Conservation (phyloP, 1,140 invertebrate genomes). For the Drosophila pruinosa region DNA sequence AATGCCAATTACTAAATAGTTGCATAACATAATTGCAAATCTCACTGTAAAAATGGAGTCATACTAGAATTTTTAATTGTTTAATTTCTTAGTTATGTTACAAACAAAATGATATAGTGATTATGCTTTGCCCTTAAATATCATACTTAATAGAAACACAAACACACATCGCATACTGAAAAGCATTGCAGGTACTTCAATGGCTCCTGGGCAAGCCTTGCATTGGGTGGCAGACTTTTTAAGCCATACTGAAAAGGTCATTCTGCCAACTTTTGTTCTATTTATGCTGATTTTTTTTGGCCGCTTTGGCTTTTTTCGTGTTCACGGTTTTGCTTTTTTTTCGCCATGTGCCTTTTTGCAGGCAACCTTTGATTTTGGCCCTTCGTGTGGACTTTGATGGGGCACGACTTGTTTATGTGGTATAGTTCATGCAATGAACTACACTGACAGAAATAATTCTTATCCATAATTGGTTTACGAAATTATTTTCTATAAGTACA, state of each 20-base stretch:
- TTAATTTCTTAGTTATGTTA: not conserved
- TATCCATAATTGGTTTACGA: not conserved
- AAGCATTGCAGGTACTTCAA: conserved; percentile 22
- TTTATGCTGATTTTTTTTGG: conserved; percentile 54
- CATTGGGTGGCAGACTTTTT: conserved; percentile 59
- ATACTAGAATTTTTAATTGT: not conserved
- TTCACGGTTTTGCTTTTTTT: conserved; percentile 36
- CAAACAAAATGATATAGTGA: not conserved
- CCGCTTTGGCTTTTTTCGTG: conserved; percentile 30
- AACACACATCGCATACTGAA: conserved; percentile 25
- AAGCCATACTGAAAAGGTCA: conserved; percentile 75
- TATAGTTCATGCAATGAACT: conserved; percentile 49
- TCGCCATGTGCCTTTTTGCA: conserved; percentile 18
- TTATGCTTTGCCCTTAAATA: not conserved
- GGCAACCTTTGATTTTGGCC: conserved; percentile 65
- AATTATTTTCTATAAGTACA: not conserved
- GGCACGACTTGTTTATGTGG: conserved; percentile 37
- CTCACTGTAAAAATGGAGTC: too few species aligned
- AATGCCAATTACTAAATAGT: too few species aligned
- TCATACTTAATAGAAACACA: conserved; percentile 5
- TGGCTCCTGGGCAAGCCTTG: conserved; percentile 16
- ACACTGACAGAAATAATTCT: conserved; percentile 25
- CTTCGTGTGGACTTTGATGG: conserved; percentile 48
- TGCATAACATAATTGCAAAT: too few species aligned
- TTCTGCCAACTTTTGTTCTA: conserved; percentile 69